Evolutionary conservation across 23 tunicate genomes (phyloP).

Genomic region (Ciona savignyi): DNA sequence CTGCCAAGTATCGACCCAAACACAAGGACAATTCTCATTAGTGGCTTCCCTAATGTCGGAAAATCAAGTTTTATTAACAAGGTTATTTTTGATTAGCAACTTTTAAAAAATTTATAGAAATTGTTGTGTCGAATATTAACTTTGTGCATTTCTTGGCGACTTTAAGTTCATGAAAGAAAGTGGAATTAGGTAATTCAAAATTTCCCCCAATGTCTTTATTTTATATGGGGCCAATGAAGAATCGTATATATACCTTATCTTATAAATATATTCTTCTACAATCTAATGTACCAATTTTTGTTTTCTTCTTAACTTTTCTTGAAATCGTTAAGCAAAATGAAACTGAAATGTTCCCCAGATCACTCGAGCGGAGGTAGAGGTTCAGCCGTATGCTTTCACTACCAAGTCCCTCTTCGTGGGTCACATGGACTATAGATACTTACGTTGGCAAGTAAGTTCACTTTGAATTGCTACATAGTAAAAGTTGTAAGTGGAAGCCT

Average conservation of each 20-base stretch:
- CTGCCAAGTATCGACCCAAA: conserved; percentile 97
- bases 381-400: conserved; percentile 97
- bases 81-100: conserved; percentile 18
- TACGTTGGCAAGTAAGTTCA: conserved; percentile 83
- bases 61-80: conserved; percentile 91
- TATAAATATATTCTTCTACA: too few species aligned
- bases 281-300: too few species aligned
- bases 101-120: too few species aligned
- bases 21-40: conserved; percentile 85
- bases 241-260: too few species aligned
- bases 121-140: background rate
- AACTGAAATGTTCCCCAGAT: too few species aligned
- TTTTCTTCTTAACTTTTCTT: too few species aligned
- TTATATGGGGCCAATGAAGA: too few species aligned
- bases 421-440: conserved; percentile 94
- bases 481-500: too few species aligned
- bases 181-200: too few species aligned
- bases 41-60: conserved; percentile 98
- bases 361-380: conserved; percentile 96
- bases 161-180: too few species aligned
- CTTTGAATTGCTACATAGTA: background rate
- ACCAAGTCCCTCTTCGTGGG: conserved; percentile 97
- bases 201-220: too few species aligned
- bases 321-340: too few species aligned
- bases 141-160: background rate